Percentiles rank a stretch among this genome's conserved stretches.
phyloP scores from a whole-genome alignment of 2,113 vertebrate species.

The Oreochromis spilurus region DNA sequence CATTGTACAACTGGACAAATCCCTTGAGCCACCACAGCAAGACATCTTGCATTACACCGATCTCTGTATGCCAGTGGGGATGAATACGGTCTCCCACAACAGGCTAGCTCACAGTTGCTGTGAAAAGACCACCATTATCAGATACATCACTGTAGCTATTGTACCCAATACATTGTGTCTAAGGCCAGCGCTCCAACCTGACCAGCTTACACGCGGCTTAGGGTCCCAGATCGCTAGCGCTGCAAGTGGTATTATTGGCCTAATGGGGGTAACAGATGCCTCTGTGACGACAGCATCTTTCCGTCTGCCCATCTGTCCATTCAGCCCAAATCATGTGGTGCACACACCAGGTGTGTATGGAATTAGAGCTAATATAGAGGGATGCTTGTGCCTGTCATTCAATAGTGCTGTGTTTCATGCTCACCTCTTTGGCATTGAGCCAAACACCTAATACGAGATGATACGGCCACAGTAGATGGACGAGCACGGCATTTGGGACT shows the following conservation, averaged over 20 bases:
- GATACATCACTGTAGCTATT: conserved; percentile 22
- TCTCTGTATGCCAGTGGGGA: neutral
- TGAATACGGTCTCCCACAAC: neutral
- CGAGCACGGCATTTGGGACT: neutral
- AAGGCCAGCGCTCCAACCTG: conserved; percentile 39
- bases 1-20: neutral
- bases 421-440: conserved; percentile 25
- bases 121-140: conserved; percentile 28
- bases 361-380: conserved; percentile 40
- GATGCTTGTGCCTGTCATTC: conserved; percentile 16
- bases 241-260: conserved; percentile 73
- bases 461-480: neutral
- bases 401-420: neutral
- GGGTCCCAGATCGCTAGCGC: conserved; percentile 60
- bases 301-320: conserved; percentile 63
- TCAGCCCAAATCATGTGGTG: conserved; percentile 42
- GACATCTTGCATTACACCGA: neutral
- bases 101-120: conserved; percentile 6
- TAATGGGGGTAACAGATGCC: conserved; percentile 71
- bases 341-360: conserved; percentile 63
- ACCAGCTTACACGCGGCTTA: conserved; percentile 66
- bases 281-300: conserved; percentile 70
- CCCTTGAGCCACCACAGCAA: neutral
- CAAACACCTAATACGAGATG: conserved; percentile 15
- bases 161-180: conserved; percentile 24